A percentile compares a stretch with the other conserved stretches of the same genome.
Conservation (phyloP, 2,888 invertebrate genomes). For the Phorcus lineatus region DNA sequence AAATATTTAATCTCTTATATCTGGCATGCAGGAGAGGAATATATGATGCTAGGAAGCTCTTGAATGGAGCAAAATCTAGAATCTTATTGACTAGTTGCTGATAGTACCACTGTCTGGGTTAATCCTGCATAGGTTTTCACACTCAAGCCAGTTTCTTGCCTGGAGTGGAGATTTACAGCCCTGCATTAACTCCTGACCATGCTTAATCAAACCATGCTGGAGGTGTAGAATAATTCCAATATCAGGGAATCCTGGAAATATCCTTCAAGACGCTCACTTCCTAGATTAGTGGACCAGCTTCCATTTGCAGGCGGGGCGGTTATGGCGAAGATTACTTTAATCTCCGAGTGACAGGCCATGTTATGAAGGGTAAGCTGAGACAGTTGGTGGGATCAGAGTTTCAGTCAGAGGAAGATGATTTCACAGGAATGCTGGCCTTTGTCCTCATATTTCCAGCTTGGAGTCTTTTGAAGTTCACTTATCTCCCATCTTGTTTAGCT, state of each 20-base stretch:
- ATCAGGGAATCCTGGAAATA: not conserved
- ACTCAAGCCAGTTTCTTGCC: not conserved
- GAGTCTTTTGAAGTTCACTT: not conserved
- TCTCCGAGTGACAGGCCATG: slow-evolving; percentile 8
- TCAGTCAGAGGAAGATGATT: not conserved
- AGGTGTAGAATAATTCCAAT: slow-evolving; percentile 16
- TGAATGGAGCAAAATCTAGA: no score
- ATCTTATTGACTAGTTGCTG: no score
- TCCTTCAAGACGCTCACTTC: not conserved
- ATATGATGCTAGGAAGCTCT: no score
- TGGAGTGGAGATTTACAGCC: not conserved
- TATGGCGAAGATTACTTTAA: slow-evolving; percentile 16
- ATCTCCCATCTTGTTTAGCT: not conserved
- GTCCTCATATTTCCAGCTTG: not conserved
- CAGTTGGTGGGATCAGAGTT: not conserved
- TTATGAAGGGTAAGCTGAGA: not conserved
- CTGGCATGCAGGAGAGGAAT: no score
- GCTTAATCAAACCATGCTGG: not conserved
- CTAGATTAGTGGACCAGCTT: not conserved
- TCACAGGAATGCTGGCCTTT: not conserved
- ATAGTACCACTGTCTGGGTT: no score
- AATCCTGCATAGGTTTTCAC: no score
- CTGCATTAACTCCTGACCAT: slow-evolving; percentile 8
- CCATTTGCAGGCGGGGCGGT: not conserved
- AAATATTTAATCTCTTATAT: no score